Conservation (phyloP, 2,888 invertebrate species). For the Danaus chrysippus region DNA sequence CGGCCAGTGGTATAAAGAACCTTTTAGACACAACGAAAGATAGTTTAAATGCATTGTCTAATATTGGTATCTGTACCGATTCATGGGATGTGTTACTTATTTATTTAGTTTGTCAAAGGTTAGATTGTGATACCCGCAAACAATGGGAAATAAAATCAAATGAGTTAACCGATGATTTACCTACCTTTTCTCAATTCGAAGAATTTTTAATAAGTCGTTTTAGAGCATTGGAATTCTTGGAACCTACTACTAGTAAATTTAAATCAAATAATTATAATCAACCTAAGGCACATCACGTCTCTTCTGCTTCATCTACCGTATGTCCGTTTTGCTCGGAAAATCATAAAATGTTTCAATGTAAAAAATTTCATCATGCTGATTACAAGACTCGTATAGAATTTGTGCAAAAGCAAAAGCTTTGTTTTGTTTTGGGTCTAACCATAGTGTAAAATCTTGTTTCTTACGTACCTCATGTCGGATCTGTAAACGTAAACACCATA, state of each 20-base stretch:
- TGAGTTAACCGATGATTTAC: slow-evolving; percentile 21
- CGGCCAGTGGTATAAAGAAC: slow-evolving; percentile 12
- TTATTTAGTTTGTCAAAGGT: slow-evolving; percentile 1
- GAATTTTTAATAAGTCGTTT: slow-evolving; percentile 26
- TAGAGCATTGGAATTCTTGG: slow-evolving; percentile 29
- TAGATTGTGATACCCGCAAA: slow-evolving; percentile 4
- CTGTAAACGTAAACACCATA: slow-evolving; percentile 30
- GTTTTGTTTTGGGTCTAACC: slow-evolving; percentile 35
- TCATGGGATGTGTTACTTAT: slow-evolving; percentile 16
- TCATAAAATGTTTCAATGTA: slow-evolving; percentile 33
- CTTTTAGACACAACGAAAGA: slow-evolving; percentile 17
- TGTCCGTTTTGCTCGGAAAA: slow-evolving; percentile 33
- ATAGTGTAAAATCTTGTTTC: slow-evolving; percentile 30
- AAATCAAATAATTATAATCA: background rate
- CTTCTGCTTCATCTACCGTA: slow-evolving; percentile 5
- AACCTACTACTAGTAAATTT: slow-evolving; percentile 10
- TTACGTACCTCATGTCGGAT: slow-evolving; percentile 21
- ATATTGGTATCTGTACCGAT: slow-evolving; percentile 10
- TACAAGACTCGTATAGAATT: slow-evolving; percentile 27
- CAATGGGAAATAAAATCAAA: slow-evolving; percentile 4
- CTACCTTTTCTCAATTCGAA: slow-evolving; percentile 24
- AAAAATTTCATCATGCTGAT: slow-evolving; percentile 27
- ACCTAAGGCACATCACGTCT: background rate
- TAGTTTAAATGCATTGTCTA: slow-evolving; percentile 14
- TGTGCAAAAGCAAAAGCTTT: slow-evolving; percentile 28